Base-by-base conservation (phyloP, 2,797 vertebrate genomes). In the Anas georgica region DNA sequence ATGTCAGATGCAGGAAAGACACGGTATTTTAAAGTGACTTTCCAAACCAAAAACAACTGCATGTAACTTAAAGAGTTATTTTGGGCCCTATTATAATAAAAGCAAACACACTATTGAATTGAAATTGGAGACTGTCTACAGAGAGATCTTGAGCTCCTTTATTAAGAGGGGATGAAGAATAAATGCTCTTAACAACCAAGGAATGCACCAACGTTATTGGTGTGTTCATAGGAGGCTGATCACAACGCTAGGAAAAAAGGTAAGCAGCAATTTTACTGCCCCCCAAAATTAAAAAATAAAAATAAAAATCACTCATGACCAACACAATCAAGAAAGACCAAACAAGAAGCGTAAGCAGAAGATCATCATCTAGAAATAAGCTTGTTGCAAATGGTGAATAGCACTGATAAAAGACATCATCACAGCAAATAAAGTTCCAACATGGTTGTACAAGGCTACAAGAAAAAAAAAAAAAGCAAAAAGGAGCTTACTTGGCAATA, bases 171-270 rank as follows among this genome's bases (percentile, higher is more conserved):
- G 12, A 23, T 31, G 58, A 60, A 81, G 17, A 35, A 17, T 22
- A 86, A 88, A 80, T 0, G 2, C 6, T 41, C 13, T 18, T 15
- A 20, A 31, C 10, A 41, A 33, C 26, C 41, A 55, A 66, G 67
- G 12, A 75, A 35, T 1, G 2, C 17, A 52, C 7, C 8, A 1
- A 1, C 4, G 21, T 35, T 66, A 41, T 14, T 58, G 66, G 35
- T 68, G 78, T 20, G 37, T 22, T 59, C 67, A 63, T 4, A 69
- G 50, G 79, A 64, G 62, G 23, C 1, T 1, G 2, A 59, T 10
- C 26, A 85, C 17, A 60, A 68, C 78, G 39, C 18, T 3, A 55
- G 14, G 16, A 4, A 90, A 4, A 74, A 10, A 63, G 23, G 33
- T 66, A 59, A 86, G 43, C 50, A 73, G 52, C 28, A 74, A 50